phyloP scores from a whole-genome alignment of 2,797 vertebrate genomes.

The Pseudochirops cupreus region DNA sequence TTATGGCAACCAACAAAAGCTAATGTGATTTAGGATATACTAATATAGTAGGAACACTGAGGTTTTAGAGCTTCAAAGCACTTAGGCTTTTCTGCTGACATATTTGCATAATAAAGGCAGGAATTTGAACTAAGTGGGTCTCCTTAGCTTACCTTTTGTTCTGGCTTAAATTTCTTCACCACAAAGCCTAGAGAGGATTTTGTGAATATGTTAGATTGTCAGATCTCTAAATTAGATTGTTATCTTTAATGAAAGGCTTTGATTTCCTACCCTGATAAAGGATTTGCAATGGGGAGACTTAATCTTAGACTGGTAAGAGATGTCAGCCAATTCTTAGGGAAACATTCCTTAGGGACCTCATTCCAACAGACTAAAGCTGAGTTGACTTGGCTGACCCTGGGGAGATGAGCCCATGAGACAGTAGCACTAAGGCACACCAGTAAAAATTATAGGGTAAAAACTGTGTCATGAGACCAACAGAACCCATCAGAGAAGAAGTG shows the following conservation, averaged over 20 bases:
- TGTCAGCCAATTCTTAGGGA: neutral
- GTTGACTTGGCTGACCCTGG: neutral
- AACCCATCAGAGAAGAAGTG: neutral
- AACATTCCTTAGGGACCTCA: neutral
- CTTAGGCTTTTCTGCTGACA: neutral
- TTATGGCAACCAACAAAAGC: constrained; percentile 1
- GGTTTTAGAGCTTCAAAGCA: constrained; percentile 2
- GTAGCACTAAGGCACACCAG: neutral
- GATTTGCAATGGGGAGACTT: neutral
- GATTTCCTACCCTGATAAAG: neutral
- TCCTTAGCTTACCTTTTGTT: neutral
- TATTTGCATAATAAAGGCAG: neutral
- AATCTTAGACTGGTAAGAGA: neutral
- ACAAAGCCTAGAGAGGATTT: neutral
- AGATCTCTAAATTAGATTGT: neutral
- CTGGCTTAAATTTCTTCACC: neutral
- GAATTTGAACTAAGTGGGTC: neutral
- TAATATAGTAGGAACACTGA: neutral
- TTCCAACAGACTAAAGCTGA: neutral
- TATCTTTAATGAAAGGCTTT: neutral
- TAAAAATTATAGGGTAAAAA: neutral
- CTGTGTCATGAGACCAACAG: neutral
- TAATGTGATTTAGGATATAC: neutral
- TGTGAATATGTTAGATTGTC: neutral
- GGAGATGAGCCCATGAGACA: neutral